Percentiles rank a stretch among this genome's conserved stretches.
Evolutionary conservation across 2,797 vertebrate species (phyloP).

Genomic region (Tolypeutes matacus): DNA sequence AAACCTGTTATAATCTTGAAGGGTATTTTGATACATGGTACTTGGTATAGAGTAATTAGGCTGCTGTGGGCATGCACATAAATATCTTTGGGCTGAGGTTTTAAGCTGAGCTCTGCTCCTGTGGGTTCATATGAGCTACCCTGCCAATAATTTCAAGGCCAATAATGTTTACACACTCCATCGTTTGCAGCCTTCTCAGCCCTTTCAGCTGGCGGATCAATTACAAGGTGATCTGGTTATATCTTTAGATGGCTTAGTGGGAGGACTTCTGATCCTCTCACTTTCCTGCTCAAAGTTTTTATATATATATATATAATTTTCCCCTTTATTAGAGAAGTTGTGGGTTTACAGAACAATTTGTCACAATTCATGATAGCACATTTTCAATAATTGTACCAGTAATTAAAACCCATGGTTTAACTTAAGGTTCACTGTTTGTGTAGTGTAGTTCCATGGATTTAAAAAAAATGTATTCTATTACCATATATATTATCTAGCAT

Average conservation of each 20-base stretch:
- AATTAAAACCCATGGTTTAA: no score
- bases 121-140: not conserved
- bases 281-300: not conserved
- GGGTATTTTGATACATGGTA: slow-evolving; percentile 83
- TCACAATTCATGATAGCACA: no score
- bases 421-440: no score
- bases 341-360: no score
- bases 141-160: slow-evolving; percentile 72
- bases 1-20: slow-evolving; percentile 83
- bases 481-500: no score
- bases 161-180: not conserved
- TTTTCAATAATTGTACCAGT: no score
- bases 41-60: slow-evolving; percentile 82
- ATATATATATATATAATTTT: no score
- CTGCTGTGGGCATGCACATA: slow-evolving; percentile 69
- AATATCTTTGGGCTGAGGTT: slow-evolving; percentile 77
- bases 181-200: not conserved
- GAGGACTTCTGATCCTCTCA: not conserved
- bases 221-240: slow-evolving; percentile 40
- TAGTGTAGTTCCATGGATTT: no score
- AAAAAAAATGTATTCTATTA: no score
- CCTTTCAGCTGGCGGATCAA: slow-evolving; percentile 1
- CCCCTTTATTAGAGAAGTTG: no score
- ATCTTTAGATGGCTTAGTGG: not conserved
- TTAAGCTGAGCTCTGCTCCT: slow-evolving; percentile 61